Evolutionary conservation across 1,140 invertebrate genomes (phyloP).

Genomic region (Diabrotica virgifera): DNA sequence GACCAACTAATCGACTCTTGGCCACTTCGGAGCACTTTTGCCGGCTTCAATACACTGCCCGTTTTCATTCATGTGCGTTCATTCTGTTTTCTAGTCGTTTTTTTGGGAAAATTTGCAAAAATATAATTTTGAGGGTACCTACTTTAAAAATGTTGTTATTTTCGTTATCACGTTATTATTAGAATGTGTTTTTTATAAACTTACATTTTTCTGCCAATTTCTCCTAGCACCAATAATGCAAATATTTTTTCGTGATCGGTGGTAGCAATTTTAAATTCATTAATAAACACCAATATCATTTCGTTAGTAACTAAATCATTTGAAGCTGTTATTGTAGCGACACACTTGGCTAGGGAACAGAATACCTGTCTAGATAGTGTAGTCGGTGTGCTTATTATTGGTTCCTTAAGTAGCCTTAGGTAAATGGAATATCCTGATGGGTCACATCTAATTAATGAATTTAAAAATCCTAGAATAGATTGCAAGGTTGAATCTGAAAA

Average conservation of each 20-base stretch:
- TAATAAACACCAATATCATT: constrained; percentile 83
- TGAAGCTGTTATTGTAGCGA: constrained; percentile 85
- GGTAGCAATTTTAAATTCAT: constrained; percentile 71
- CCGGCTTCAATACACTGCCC: too few relatives aligned
- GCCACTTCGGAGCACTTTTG: too few relatives aligned
- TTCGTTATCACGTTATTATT: neutral
- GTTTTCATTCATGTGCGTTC: too few relatives aligned
- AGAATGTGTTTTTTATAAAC: constrained; percentile 31
- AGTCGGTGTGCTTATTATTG: constrained; percentile 30
- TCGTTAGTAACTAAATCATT: constrained; percentile 68
- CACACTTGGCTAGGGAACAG: constrained; percentile 92
- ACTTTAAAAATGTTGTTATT: neutral
- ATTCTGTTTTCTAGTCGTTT: too few relatives aligned
- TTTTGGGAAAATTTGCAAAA: too few relatives aligned
- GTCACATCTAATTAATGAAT: constrained; percentile 79
- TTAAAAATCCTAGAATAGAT: constrained; percentile 88
- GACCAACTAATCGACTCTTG: too few relatives aligned
- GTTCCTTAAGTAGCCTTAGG: constrained; percentile 63
- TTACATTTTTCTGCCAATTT: constrained; percentile 92
- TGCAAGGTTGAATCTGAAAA: constrained; percentile 74
- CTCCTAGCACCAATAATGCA: constrained; percentile 89
- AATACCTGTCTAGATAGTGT: constrained; percentile 72
- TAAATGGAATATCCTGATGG: constrained; percentile 78
- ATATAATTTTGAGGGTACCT: too few relatives aligned
- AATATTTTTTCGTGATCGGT: constrained; percentile 87